phyloP scores from a whole-genome alignment of 2,888 invertebrate genomes.

The Acronicta psi region DNA sequence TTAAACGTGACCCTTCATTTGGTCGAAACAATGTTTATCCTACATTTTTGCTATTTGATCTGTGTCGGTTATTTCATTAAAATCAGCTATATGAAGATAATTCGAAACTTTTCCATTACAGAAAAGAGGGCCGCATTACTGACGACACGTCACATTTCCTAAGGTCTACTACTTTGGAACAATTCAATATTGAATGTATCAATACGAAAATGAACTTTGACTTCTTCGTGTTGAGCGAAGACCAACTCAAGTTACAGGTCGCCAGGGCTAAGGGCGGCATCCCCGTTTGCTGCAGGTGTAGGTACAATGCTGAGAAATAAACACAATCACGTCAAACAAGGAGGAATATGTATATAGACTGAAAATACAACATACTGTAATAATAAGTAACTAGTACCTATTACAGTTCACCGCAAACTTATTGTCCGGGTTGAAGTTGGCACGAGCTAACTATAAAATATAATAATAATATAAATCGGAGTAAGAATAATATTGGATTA shows the following conservation, averaged over 20 bases:
- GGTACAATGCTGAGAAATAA: conserved; percentile 14
- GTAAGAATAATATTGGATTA: no score
- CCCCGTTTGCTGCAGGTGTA: conserved; percentile 56
- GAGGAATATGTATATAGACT: no score
- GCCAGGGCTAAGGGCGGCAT: conserved; percentile 37
- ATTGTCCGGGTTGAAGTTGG: no score
- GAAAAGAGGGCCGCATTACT: conserved; percentile 22
- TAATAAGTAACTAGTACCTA: no score
- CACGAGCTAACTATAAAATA: no score
- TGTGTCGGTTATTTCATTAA: background rate
- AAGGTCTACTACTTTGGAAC: background rate
- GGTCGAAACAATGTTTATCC: no score
- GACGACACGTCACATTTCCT: conserved; percentile 23
- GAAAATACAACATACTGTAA: no score
- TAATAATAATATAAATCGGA: no score
- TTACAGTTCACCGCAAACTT: no score
- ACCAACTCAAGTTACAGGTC: conserved; percentile 31
- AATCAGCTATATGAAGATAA: background rate
- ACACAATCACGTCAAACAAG: no score
- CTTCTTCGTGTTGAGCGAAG: conserved; percentile 49
- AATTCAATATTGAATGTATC: conserved; percentile 40
- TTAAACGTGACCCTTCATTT: no score
- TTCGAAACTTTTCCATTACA: conserved; percentile 24
- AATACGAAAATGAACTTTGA: conserved; percentile 33
- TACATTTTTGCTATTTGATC: no score